Conservation (phyloP, 2,797 vertebrate species). For the Epinephelus awoara region DNA sequence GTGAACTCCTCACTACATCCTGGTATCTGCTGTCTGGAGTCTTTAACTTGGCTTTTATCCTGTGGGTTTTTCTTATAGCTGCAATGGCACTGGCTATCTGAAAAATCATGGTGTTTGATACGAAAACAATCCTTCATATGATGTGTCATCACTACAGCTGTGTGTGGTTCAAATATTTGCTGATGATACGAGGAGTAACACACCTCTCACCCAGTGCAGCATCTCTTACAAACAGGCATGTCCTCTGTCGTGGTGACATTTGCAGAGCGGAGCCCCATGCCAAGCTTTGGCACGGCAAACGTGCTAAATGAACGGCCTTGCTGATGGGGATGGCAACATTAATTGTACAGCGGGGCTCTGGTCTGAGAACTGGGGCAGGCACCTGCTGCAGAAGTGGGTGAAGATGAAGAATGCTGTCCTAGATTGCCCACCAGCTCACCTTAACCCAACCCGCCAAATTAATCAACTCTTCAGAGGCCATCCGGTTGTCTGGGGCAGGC, state of each 20-base stretch:
- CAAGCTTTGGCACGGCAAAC: conserved; percentile 38
- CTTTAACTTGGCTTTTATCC: background rate
- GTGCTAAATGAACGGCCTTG: conserved; percentile 55
- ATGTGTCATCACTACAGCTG: background rate
- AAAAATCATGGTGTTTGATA: background rate
- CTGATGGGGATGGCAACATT: conserved; percentile 77
- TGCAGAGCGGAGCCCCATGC: conserved; percentile 32
- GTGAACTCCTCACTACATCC: conserved; percentile 12
- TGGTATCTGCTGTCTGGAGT: conserved; percentile 10
- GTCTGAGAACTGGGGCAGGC: conserved; percentile 86
- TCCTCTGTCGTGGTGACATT: conserved; percentile 48
- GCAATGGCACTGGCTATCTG: background rate
- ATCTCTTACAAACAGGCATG: conserved; percentile 21
- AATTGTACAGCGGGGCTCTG: conserved; percentile 78
- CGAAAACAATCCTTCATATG: background rate
- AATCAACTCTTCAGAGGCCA: conserved; percentile 84
- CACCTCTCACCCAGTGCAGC: background rate
- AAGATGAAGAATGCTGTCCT: conserved; percentile 88
- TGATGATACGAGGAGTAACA: conserved; percentile 5
- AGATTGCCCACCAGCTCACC: conserved; percentile 84
- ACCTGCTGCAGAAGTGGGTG: conserved; percentile 88
- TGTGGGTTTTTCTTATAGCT: background rate
- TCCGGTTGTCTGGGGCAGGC: conserved; percentile 78
- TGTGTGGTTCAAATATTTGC: background rate
- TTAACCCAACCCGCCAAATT: conserved; percentile 80